Conservation (phyloP, 2,113 vertebrate species). For the Platanista minor region DNA sequence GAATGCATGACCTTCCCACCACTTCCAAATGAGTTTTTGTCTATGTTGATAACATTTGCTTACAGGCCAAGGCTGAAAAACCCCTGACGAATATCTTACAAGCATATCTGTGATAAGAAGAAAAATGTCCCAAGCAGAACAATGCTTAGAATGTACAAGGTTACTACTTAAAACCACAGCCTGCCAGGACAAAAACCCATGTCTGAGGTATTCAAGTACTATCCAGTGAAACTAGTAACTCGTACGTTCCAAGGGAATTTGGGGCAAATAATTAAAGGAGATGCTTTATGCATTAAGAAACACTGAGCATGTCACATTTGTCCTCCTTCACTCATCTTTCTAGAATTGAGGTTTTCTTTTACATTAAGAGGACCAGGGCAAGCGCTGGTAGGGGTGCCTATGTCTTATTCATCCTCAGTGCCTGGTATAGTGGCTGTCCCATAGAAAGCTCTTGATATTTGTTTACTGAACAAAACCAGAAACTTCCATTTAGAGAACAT, state of each 20-base stretch:
- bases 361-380: background rate
- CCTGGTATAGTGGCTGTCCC: fast-evolving
- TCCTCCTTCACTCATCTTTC: background rate
- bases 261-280: background rate
- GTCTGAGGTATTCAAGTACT: background rate
- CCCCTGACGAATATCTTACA: background rate
- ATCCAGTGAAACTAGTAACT: no score
- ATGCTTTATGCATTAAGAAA: background rate
- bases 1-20: background rate
- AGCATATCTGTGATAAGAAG: background rate
- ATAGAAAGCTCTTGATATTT: background rate
- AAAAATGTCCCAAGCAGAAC: background rate
- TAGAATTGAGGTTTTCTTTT: background rate
- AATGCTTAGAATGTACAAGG: background rate
- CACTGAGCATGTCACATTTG: background rate
- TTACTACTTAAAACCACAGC: background rate
- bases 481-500: background rate
- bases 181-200: background rate
- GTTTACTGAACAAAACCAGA: background rate
- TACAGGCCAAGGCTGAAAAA: conserved; percentile 14
- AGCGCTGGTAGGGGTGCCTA: fast-evolving
- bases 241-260: background rate
- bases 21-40: background rate
- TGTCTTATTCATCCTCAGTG: fast-evolving
- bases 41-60: background rate